Evolutionary conservation across 2,113 vertebrate species (phyloP).

Genomic region (Eira barbara): DNA sequence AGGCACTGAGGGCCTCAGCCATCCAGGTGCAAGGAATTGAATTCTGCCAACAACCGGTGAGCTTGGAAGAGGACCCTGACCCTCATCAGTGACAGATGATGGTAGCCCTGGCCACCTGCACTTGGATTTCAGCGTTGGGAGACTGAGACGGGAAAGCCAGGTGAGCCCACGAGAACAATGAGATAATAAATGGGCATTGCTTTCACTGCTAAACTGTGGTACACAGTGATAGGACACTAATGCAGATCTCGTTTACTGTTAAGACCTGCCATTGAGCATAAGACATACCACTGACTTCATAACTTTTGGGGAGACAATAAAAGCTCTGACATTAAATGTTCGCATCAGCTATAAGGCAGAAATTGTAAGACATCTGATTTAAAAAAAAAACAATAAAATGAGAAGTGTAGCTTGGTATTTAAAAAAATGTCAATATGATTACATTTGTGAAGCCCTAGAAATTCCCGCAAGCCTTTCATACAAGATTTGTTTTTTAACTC

Average conservation of each 20-base stretch:
- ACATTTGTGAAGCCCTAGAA: neutral
- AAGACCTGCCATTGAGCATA: neutral
- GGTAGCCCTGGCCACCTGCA: neutral
- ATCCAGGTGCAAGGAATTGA: neutral
- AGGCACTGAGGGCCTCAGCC: neutral
- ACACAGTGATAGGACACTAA: neutral
- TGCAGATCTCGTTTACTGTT: neutral
- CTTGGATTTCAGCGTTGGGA: neutral
- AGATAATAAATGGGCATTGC: neutral
- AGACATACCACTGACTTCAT: neutral
- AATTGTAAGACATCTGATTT: neutral
- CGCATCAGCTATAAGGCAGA: neutral
- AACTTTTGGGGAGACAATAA: neutral
- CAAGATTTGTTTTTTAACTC: neutral
- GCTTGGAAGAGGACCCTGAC: neutral
- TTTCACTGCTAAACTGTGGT: neutral
- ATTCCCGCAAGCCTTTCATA: neutral
- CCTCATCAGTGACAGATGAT: neutral
- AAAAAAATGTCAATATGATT: neutral
- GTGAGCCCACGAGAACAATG: neutral
- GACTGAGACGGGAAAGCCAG: neutral
- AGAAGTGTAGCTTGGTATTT: neutral
- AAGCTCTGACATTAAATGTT: neutral
- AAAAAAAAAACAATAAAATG: neutral
- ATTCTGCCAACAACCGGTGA: neutral